Conservation (phyloP, 1,140 invertebrate species). For the Penaeus indicus region DNA sequence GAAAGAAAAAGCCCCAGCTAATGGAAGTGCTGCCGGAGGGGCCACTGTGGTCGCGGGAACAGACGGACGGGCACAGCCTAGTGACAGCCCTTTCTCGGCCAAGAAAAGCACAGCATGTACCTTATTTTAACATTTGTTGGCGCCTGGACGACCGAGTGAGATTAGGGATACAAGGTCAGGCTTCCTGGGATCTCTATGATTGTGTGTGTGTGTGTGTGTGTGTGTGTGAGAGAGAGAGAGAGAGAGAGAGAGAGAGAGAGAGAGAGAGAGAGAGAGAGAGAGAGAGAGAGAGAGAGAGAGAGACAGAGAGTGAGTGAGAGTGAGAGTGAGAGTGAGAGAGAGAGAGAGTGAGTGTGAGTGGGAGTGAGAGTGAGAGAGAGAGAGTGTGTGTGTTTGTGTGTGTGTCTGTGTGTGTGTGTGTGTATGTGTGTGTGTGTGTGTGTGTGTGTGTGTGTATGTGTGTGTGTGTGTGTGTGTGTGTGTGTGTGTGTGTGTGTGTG, state of each 20-base stretch:
- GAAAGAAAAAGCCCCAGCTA: too few relatives aligned
- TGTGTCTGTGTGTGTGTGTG: neutral
- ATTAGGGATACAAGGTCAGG: too few relatives aligned
- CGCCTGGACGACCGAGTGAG: too few relatives aligned
- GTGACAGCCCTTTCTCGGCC: too few relatives aligned
- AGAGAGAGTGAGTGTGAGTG: neutral
- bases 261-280: neutral
- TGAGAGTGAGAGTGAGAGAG: neutral
- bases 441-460: neutral
- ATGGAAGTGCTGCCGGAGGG: too few relatives aligned
- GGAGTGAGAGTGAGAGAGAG: neutral
- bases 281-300: neutral
- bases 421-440: constrained; percentile 2
- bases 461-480: constrained; percentile 1
- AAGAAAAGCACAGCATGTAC: too few relatives aligned
- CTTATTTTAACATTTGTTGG: too few relatives aligned
- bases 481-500: neutral
- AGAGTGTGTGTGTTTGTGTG: neutral
- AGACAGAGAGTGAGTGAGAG: neutral
- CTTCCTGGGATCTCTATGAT: too few relatives aligned
- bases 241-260: neutral
- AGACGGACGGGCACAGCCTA: too few relatives aligned
- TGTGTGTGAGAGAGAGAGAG: neutral
- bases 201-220: too few relatives aligned
- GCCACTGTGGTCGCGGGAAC: too few relatives aligned